Percentiles rank a stretch among this genome's conserved stretches.
Conservation (phyloP, 2,797 vertebrate species). For the Argya squamiceps region DNA sequence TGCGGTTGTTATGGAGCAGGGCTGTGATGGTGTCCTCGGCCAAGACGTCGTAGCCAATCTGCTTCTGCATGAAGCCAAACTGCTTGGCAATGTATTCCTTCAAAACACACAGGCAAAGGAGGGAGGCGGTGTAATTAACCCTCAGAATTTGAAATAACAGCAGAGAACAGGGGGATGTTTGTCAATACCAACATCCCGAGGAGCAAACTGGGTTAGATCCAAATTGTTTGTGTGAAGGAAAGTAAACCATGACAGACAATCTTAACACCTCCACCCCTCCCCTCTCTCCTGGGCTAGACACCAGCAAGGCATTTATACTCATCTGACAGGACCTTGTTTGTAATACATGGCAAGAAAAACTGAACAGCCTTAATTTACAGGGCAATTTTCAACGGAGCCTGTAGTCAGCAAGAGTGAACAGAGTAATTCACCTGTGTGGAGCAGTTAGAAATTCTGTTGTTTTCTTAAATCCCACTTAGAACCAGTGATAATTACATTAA, state of each 20-base stretch:
- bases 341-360: neutral
- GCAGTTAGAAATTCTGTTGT: neutral
- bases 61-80: slow-evolving; percentile 99
- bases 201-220: accelerated
- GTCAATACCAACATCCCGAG: neutral
- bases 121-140: neutral
- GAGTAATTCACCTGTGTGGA: neutral
- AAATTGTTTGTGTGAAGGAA: neutral
- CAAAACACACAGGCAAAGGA: neutral
- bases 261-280: neutral
- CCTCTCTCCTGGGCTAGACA: neutral
- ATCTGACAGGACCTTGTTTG: neutral
- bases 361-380: neutral
- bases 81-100: slow-evolving; percentile 99
- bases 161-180: neutral
- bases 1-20: slow-evolving; percentile 96
- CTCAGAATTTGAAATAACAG: neutral
- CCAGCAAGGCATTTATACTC: neutral
- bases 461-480: neutral
- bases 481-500: neutral
- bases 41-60: slow-evolving; percentile 97
- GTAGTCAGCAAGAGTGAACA: neutral
- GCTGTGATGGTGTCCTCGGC: slow-evolving; percentile 98
- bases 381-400: accelerated
- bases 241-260: neutral